Evolutionary conservation across 2,797 vertebrate species (phyloP).

Genomic region (Cyprinodon diabolis): DNA sequence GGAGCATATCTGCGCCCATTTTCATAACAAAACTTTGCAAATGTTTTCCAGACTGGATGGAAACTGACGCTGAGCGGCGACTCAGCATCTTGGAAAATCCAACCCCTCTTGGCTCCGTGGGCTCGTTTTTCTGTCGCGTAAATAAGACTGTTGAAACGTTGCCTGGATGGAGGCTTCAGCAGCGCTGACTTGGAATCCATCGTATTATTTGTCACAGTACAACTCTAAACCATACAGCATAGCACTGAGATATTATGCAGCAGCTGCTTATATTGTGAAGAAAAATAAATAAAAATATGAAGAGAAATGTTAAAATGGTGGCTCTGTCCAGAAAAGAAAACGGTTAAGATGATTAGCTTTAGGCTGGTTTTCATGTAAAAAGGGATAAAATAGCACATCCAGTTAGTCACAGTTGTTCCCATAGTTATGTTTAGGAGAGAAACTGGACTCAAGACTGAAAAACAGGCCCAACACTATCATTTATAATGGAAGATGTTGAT

Average conservation of each 20-base stretch:
- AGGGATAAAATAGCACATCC: too few species aligned
- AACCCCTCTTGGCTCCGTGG: slow-evolving; percentile 71
- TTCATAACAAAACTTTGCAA: slow-evolving; percentile 78
- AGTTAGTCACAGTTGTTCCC: too few species aligned
- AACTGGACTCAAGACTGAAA: too few species aligned
- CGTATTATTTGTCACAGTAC: neutral
- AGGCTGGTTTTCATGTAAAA: too few species aligned
- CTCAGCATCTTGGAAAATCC: slow-evolving; percentile 76
- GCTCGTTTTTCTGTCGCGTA: slow-evolving; percentile 74
- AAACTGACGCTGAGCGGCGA: slow-evolving; percentile 65
- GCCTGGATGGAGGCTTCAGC: slow-evolving; percentile 27
- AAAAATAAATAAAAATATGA: neutral
- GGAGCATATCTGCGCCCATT: slow-evolving; percentile 74
- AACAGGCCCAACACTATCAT: too few species aligned
- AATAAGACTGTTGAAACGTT: slow-evolving; percentile 63
- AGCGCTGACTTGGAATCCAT: neutral
- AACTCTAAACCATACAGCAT: neutral
- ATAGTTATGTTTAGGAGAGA: too few species aligned
- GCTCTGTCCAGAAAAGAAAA: too few species aligned
- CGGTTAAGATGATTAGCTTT: too few species aligned
- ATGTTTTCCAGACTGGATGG: slow-evolving; percentile 82
- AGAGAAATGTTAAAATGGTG: neutral
- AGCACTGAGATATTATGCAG: neutral
- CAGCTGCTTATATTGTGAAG: neutral
- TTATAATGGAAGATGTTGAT: too few species aligned